These are phyloP conservation scores for Poliocrania exsul DNA, from an alignment of 2,797 vertebrate species.

Conservation along the genomic window DNA sequence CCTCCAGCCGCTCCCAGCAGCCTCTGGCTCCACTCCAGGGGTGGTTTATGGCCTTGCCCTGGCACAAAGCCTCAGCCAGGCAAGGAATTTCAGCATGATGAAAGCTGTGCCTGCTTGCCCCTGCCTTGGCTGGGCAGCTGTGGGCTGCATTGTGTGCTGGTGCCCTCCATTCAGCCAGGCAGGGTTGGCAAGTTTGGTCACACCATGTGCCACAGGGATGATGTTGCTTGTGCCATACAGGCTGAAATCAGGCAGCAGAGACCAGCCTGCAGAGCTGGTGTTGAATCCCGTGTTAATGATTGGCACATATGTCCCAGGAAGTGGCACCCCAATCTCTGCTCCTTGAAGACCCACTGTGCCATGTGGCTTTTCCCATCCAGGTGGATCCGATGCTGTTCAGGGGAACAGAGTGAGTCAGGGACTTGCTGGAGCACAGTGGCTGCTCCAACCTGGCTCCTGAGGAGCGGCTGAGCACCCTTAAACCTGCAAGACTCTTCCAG, in stretches of 20 bases:
- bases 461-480: background rate
- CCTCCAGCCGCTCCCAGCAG: background rate
- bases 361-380: rapidly evolving
- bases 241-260: background rate
- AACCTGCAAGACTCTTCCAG: background rate
- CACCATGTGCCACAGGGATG: rapidly evolving
- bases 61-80: background rate
- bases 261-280: background rate
- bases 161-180: background rate
- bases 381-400: background rate
- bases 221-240: rapidly evolving
- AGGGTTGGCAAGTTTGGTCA: background rate
- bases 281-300: background rate
- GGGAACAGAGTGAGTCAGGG: background rate
- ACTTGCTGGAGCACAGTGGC: background rate
- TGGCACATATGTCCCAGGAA: background rate
- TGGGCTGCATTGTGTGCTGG: rapidly evolving
- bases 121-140: rapidly evolving
- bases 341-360: background rate
- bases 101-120: background rate
- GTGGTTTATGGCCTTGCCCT: background rate
- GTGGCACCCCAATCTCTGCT: background rate
- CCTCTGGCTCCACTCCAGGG: background rate
- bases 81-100: background rate
- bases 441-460: background rate